phyloP scores from a whole-genome alignment of 2,888 invertebrate genomes.

The Anorthoa munda region DNA sequence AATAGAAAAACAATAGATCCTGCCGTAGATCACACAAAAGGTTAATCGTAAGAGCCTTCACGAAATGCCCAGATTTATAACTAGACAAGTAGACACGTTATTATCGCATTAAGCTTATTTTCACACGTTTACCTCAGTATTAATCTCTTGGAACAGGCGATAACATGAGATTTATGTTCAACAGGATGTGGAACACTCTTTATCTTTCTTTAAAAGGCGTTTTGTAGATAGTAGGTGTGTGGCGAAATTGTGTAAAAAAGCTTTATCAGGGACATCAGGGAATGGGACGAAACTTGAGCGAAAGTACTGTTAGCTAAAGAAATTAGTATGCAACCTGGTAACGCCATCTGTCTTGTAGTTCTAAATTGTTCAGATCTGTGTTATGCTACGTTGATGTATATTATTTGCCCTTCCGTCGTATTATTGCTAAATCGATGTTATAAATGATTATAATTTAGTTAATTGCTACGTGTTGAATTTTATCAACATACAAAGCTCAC shows the following conservation, averaged over 20 bases:
- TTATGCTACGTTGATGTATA: too few relatives aligned
- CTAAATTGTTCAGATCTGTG: not conserved
- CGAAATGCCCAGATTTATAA: conserved; percentile 5
- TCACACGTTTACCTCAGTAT: conserved; percentile 20
- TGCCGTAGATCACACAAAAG: too few relatives aligned
- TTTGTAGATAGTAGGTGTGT: conserved; percentile 31
- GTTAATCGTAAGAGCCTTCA: not conserved
- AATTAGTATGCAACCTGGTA: not conserved
- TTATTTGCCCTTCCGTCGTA: too few relatives aligned
- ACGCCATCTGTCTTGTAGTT: not conserved
- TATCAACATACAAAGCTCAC: too few relatives aligned
- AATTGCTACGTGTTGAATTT: too few relatives aligned
- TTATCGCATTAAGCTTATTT: conserved; percentile 9
- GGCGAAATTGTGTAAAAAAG: conserved; percentile 33
- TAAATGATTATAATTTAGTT: too few relatives aligned
- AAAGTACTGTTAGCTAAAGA: not conserved
- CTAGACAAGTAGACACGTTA: not conserved
- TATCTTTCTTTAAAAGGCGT: conserved; percentile 34
- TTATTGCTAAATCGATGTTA: too few relatives aligned
- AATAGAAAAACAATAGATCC: too few relatives aligned
- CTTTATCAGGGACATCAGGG: not conserved
- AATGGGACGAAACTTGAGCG: not conserved
- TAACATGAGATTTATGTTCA: conserved; percentile 48
- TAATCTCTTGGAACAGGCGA: conserved; percentile 32
- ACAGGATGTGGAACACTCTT: conserved; percentile 57